Evolutionary conservation across 64 coral and sea anemone species (phyloP), one percentile per base, ranked within the genome.

Genomic region (Montipora cactus): DNA sequence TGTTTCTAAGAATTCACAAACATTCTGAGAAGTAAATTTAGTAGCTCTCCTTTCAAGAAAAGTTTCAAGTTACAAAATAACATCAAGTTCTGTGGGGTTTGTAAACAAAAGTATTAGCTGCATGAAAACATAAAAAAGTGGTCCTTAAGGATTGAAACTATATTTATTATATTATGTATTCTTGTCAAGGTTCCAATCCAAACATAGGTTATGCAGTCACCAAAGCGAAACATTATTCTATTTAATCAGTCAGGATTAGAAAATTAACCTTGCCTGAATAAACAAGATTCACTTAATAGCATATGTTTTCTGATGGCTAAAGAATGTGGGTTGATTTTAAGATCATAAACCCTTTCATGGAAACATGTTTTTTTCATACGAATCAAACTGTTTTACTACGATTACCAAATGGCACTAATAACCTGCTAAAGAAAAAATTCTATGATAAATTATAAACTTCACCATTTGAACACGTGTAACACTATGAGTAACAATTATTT

Each of bases 1-100:
- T 55, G 10, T 84, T 84, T 84, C 81, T 37, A 23, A 84, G 81
- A 84, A 84, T 67, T 84, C 20, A 3, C 3, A n/a, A 55, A 9
- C 14, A 9, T 66, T 83, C 80, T 15, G 5, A 47, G 44, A 84
- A 84, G 81, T 83, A 83, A 83, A 37, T 47, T 48, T 46, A 67
- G 20, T 61, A 23, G 61, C 37, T 84, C 16, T 9, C 49, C 47
- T 47, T 49, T 51, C 5, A 86, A 69, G 16, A 12, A 71, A 72
- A 4, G 16, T 51, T 50, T 71, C 18, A 72, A 4, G 18, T 86
- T 86, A 45, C 64, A 66, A 86, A 86, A 10, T 8, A 45, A 51
- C 68, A 49, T 69, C 10, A 70, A 1, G 7, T n/a, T 22, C 64
- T 45, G 6, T 49, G 45, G 16, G 66, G 66, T 71, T 51, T 86